These are phyloP conservation scores for Pachyseris speciosa DNA, from an alignment of 64 coral and sea anemone species.

Conservation along the genomic window DNA sequence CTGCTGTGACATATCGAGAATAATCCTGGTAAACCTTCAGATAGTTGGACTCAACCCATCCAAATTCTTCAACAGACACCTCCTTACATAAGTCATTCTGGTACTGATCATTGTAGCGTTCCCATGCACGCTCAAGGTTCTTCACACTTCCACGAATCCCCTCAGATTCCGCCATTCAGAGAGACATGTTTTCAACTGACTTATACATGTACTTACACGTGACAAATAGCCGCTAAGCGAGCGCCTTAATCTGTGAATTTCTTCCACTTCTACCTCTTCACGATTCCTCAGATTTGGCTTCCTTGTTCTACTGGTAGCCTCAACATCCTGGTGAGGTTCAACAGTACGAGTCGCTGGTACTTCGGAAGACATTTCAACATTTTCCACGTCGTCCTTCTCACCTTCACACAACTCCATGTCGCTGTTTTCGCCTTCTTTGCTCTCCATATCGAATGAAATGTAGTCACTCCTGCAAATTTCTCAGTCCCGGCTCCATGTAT, in stretches of 20 bases:
- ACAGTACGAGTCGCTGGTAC: too few species aligned
- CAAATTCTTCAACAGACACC: neutral
- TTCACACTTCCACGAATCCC: neutral
- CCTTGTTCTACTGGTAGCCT: too few species aligned
- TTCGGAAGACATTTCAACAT: too few species aligned
- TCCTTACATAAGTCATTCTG: slow-evolving; percentile 1
- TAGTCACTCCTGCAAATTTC: too few species aligned
- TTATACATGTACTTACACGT: neutral
- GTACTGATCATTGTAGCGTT: neutral
- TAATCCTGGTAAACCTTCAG: neutral
- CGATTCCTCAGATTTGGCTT: neutral
- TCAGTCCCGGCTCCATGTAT: too few species aligned
- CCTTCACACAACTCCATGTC: too few species aligned
- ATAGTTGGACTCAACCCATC: neutral
- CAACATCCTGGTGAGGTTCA: too few species aligned
- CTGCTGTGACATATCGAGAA: slow-evolving; percentile 4
- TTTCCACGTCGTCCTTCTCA: too few species aligned
- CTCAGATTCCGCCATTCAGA: neutral
- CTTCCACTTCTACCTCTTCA: neutral
- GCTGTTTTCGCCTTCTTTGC: too few species aligned
- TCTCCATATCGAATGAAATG: too few species aligned
- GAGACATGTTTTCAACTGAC: neutral
- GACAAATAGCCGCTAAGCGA: neutral
- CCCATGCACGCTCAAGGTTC: slow-evolving; percentile 22
- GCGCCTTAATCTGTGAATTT: neutral